These are phyloP conservation scores for Poecilia velifera DNA, from an alignment of 2,797 vertebrate species.

Conservation along the genomic window DNA sequence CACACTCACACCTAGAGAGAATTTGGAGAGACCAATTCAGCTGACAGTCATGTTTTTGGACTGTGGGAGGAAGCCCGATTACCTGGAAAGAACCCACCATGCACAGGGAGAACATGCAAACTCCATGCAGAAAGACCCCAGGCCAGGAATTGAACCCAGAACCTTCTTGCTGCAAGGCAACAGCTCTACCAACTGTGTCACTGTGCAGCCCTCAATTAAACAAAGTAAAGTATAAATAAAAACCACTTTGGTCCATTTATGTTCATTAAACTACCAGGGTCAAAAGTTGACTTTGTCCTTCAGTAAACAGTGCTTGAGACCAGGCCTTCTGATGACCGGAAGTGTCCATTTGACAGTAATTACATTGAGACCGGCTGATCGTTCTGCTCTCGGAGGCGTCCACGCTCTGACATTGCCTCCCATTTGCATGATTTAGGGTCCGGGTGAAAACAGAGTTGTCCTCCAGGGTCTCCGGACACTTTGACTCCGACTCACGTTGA, in stretches of 20 bases:
- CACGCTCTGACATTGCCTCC: constrained; percentile 41
- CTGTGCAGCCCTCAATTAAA: neutral
- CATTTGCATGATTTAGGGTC: constrained; percentile 35
- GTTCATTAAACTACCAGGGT: neutral
- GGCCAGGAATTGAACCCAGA: no score
- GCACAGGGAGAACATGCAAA: no score
- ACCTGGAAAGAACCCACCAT: no score
- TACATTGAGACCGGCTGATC: constrained; percentile 26
- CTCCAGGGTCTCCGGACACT: constrained; percentile 20
- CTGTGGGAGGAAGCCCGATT: no score
- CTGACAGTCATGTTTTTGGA: no score
- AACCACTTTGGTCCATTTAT: neutral
- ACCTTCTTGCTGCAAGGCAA: no score
- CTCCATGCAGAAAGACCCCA: no score
- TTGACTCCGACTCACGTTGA: constrained; percentile 37
- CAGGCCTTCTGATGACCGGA: constrained; percentile 7
- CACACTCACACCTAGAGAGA: no score
- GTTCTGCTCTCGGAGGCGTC: constrained; percentile 32
- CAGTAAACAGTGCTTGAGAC: neutral
- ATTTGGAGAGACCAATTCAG: no score
- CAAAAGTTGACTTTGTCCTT: neutral
- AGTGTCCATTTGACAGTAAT: constrained; percentile 34
- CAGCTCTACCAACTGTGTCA: no score
- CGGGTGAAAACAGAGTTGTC: neutral
- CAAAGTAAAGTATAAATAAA: neutral